These are phyloP conservation scores for Drosophila repletoides DNA, from an alignment of 1,140 invertebrate species.

Conservation along the genomic window DNA sequence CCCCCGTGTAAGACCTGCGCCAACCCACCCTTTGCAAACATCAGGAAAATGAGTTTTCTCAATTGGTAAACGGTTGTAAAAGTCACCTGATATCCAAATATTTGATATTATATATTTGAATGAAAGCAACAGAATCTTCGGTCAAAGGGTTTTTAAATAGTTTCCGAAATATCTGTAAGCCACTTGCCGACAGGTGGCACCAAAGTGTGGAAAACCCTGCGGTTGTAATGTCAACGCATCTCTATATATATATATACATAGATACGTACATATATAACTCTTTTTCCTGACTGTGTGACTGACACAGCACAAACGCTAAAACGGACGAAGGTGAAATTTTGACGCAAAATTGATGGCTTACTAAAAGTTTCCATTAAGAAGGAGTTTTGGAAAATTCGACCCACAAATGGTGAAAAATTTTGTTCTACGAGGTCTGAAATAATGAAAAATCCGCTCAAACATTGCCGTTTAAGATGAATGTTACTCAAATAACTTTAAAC, in stretches of 20 bases:
- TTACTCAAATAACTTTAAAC: too few relatives aligned
- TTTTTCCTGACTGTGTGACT: neutral
- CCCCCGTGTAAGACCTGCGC: neutral
- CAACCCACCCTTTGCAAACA: neutral
- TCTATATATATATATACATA: neutral
- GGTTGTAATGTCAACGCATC: slow-evolving; percentile 2
- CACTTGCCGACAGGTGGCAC: slow-evolving; percentile 37
- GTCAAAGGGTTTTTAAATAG: slow-evolving; percentile 10
- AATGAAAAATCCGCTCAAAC: too few relatives aligned
- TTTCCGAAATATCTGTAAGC: slow-evolving; percentile 9
- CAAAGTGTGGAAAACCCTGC: neutral
- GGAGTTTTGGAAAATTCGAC: too few relatives aligned
- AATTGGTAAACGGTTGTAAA: slow-evolving; percentile 7
- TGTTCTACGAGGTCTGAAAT: too few relatives aligned
- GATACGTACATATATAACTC: neutral
- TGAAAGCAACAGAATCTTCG: neutral
- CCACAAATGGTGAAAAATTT: too few relatives aligned
- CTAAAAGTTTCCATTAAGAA: too few relatives aligned
- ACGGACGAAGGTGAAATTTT: too few relatives aligned
- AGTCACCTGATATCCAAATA: slow-evolving; percentile 29
- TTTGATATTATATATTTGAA: slow-evolving; percentile 20
- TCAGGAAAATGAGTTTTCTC: slow-evolving; percentile 14
- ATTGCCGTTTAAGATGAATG: too few relatives aligned
- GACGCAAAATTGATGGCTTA: too few relatives aligned
- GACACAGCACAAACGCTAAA: too few relatives aligned